Conservation (phyloP, 2,797 vertebrate species). For the Pseudomugil tenellus region DNA sequence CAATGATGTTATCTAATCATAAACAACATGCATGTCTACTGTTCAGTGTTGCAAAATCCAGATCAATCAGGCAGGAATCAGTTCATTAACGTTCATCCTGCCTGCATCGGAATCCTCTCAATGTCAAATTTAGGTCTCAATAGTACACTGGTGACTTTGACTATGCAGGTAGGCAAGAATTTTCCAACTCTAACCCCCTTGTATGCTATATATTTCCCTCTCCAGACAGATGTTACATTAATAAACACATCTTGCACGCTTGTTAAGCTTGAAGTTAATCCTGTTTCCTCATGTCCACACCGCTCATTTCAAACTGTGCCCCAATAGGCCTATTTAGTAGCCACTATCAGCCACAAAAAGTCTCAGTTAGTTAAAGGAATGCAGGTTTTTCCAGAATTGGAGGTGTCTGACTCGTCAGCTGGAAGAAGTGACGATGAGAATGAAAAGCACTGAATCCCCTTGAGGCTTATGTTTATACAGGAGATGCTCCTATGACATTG, state of each 20-base stretch:
- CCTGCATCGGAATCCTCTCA: conserved; percentile 23
- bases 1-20: conserved; percentile 16
- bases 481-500: conserved; percentile 9
- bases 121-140: conserved; percentile 45
- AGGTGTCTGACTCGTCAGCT: conserved; percentile 44
- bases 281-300: conserved; percentile 42
- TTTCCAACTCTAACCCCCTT: no score
- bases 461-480: conserved; percentile 25
- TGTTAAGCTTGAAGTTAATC: conserved; percentile 66
- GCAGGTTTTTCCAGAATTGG: conserved; percentile 8
- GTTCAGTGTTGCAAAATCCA: not conserved
- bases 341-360: conserved; percentile 10
- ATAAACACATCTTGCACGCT: conserved; percentile 65
- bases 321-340: conserved; percentile 31
- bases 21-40: conserved; percentile 4
- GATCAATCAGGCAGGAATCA: not conserved
- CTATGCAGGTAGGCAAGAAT: conserved; percentile 49
- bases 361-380: not conserved
- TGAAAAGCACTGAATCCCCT: conserved; percentile 40
- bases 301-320: conserved; percentile 19
- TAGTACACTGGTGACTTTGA: conserved; percentile 27
- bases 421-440: conserved; percentile 48
- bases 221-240: conserved; percentile 60
- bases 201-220: no score
- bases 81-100: not conserved